These are phyloP conservation scores for Sternotherus odoratus DNA, from an alignment of 2,797 vertebrate species.

Conservation along the genomic window DNA sequence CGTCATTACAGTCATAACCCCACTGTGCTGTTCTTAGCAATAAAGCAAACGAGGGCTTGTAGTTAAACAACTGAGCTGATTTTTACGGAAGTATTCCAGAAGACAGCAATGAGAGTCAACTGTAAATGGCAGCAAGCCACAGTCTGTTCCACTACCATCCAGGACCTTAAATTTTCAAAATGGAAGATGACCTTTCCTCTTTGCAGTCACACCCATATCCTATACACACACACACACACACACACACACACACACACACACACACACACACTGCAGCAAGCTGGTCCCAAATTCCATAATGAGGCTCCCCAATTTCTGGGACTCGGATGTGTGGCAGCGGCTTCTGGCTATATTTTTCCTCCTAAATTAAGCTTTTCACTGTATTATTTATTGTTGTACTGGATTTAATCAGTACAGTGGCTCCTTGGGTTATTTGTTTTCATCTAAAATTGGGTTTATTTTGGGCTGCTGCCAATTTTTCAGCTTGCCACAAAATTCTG, in stretches of 20 bases:
- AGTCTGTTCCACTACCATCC: background rate
- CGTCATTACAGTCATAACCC: background rate
- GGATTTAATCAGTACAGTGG: background rate
- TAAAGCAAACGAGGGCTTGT: background rate
- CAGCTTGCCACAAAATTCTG: background rate
- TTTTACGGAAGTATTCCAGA: background rate
- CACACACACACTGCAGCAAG: too few relatives aligned
- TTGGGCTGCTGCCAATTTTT: rapidly evolving
- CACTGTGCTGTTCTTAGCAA: background rate
- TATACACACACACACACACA: too few relatives aligned
- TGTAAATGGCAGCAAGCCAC: background rate
- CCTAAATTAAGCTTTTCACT: rapidly evolving
- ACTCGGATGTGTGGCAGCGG: rapidly evolving
- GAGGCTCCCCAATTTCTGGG: background rate
- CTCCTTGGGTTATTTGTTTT: rapidly evolving
- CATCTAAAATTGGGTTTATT: background rate
- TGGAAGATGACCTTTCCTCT: background rate
- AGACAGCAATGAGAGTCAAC: background rate
- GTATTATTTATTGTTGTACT: background rate
- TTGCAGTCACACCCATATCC: background rate
- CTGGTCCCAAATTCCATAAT: background rate
- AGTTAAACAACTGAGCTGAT: background rate
- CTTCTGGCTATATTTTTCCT: background rate
- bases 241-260: too few relatives aligned
- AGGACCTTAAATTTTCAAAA: background rate